These are phyloP conservation scores for Asarcornis scutulata DNA, from an alignment of 2,113 vertebrate species.

Conservation along the genomic window DNA sequence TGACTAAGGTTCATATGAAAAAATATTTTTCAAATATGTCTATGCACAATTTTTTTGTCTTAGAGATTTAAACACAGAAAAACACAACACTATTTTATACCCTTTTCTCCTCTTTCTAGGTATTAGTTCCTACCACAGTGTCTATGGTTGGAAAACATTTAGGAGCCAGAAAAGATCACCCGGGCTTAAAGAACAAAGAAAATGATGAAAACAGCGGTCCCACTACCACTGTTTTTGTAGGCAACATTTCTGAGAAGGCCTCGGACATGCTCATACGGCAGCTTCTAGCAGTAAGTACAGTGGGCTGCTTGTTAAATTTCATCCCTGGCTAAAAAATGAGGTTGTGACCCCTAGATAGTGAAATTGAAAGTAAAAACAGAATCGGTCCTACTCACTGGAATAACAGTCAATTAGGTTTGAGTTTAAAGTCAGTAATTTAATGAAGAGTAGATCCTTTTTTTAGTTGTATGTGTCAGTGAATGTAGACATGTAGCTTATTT, in stretches of 20 bases:
- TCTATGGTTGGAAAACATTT: slow-evolving; percentile 93
- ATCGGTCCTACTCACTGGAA: background rate
- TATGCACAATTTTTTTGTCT: background rate
- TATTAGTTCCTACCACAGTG: slow-evolving; percentile 89
- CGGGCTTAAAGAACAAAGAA: slow-evolving; percentile 84
- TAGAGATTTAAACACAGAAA: background rate
- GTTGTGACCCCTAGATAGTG: background rate
- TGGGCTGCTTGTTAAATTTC: background rate
- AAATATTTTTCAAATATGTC: background rate
- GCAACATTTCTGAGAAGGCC: slow-evolving; percentile 98
- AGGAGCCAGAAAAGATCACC: slow-evolving; percentile 86
- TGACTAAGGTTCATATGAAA: background rate
- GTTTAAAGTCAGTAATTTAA: background rate
- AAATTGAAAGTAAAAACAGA: background rate
- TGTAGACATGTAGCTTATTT: background rate
- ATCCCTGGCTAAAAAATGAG: background rate
- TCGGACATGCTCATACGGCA: slow-evolving; percentile 99
- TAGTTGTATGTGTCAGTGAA: background rate
- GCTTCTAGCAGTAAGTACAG: slow-evolving; percentile 90
- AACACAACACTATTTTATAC: background rate
- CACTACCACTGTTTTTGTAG: slow-evolving; percentile 97
- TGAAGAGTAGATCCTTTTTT: background rate
- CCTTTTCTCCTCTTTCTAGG: slow-evolving; percentile 67
- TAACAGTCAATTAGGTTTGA: background rate
- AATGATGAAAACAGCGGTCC: slow-evolving; percentile 91